Percentiles rank a stretch among this genome's conserved stretches.
These are phyloP conservation scores for Argyrosomus japonicus DNA, from an alignment of 2,113 vertebrate species.

Conservation along the genomic window DNA sequence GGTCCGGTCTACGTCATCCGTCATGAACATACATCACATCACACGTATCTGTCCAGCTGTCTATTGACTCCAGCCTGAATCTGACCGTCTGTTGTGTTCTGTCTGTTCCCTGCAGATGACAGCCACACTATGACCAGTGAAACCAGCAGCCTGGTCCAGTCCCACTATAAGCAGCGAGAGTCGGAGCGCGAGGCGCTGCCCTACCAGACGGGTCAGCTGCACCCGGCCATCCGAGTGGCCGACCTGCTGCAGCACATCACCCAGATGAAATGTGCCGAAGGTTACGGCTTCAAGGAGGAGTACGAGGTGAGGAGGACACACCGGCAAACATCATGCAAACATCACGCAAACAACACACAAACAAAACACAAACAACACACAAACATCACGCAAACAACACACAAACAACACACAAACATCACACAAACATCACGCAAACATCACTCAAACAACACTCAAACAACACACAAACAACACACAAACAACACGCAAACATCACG, in stretches of 20 bases:
- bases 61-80: neutral
- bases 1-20: neutral
- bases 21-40: neutral
- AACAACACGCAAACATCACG: too few species aligned
- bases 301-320: slow-evolving; percentile 66
- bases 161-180: slow-evolving; percentile 93
- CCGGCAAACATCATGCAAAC: too few species aligned
- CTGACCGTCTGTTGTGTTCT: slow-evolving; percentile 1
- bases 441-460: too few species aligned
- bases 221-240: slow-evolving; percentile 96
- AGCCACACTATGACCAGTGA: slow-evolving; percentile 95
- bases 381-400: too few species aligned
- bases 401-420: too few species aligned
- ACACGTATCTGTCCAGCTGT: neutral
- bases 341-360: too few species aligned
- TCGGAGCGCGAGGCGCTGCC: slow-evolving; percentile 87
- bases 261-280: slow-evolving; percentile 98
- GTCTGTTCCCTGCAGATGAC: slow-evolving; percentile 85
- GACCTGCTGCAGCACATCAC: slow-evolving; percentile 98
- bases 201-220: slow-evolving; percentile 96
- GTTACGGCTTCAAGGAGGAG: slow-evolving; percentile 82
- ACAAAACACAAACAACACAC: too few species aligned
- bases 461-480: too few species aligned
- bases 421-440: too few species aligned
- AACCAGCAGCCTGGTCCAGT: slow-evolving; percentile 93